Conservation (phyloP, 2,888 invertebrate species). For the Nebria salina region DNA sequence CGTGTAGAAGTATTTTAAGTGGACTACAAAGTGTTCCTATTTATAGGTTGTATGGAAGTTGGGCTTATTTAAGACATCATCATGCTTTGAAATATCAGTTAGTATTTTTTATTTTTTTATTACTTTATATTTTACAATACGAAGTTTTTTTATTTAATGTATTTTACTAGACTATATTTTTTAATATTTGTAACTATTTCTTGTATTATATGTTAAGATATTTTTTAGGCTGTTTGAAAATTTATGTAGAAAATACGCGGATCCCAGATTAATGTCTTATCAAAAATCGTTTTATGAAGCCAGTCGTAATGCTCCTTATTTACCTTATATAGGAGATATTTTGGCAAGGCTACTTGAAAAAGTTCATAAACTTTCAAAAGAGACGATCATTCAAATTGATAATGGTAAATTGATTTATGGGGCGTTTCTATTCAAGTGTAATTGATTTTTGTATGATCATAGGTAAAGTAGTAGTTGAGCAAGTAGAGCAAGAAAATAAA, state of each 20-base stretch:
- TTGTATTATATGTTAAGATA: not conserved
- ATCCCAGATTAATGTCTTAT: slow-evolving; percentile 60
- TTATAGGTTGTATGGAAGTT: slow-evolving; percentile 64
- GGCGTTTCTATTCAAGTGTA: too few relatives aligned
- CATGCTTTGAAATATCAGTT: slow-evolving; percentile 66
- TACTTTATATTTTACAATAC: not conserved
- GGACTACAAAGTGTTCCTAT: slow-evolving; percentile 67
- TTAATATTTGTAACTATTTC: not conserved
- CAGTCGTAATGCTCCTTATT: slow-evolving; percentile 59
- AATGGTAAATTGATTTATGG: not conserved
- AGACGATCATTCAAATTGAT: slow-evolving; percentile 45
- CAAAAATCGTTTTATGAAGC: slow-evolving; percentile 61
- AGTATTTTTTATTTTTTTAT: slow-evolving; percentile 44
- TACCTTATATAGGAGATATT: slow-evolving; percentile 65
- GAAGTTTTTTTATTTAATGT: too few relatives aligned
- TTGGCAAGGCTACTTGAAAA: slow-evolving; percentile 60
- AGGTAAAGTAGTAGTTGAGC: slow-evolving; percentile 22
- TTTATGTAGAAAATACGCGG: slow-evolving; percentile 63
- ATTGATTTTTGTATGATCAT: not conserved
- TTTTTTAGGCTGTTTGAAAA: slow-evolving; percentile 61
- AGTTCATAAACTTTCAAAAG: slow-evolving; percentile 49
- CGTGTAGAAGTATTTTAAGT: slow-evolving; percentile 64
- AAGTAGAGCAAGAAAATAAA: slow-evolving; percentile 22
- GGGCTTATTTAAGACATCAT: slow-evolving; percentile 64
- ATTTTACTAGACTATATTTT: too few relatives aligned